A percentile compares a stretch with the other conserved stretches of the same genome.
Evolutionary conservation across 2,888 invertebrate genomes (phyloP).

Genomic region (Philereme transversata): DNA sequence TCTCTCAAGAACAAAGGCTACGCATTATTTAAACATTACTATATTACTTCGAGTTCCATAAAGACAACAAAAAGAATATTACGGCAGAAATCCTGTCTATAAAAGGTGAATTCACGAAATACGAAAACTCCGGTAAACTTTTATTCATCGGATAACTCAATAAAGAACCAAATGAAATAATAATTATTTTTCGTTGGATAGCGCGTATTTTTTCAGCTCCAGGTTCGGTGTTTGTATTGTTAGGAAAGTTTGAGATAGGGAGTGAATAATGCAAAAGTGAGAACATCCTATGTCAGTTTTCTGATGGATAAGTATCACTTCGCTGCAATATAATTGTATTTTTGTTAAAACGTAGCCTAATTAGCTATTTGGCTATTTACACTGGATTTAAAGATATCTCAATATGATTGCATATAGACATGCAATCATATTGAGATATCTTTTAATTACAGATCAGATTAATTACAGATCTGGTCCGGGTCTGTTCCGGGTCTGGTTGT

Average conservation of each 20-base stretch:
- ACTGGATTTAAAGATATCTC: too few relatives aligned
- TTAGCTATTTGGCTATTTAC: too few relatives aligned
- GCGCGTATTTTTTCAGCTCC: slow-evolving; percentile 40
- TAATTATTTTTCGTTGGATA: slow-evolving; percentile 42
- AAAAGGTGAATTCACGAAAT: slow-evolving; percentile 38
- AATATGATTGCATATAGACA: too few relatives aligned
- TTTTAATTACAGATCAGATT: too few relatives aligned
- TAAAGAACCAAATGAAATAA: slow-evolving; percentile 47
- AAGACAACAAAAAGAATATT: slow-evolving; percentile 37
- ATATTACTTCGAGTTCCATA: slow-evolving; percentile 34
- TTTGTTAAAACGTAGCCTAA: too few relatives aligned
- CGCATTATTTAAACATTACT: slow-evolving; percentile 14
- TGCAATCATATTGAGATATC: too few relatives aligned
- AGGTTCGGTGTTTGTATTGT: slow-evolving; percentile 38
- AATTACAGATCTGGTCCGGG: too few relatives aligned
- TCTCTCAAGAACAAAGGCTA: slow-evolving; percentile 20
- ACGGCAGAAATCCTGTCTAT: slow-evolving; percentile 37
- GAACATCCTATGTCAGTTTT: neutral
- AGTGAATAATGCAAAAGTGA: slow-evolving; percentile 42
- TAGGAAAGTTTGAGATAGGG: slow-evolving; percentile 38
- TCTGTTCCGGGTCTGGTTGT: too few relatives aligned
- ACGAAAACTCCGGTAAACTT: slow-evolving; percentile 40
- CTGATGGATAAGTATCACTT: too few relatives aligned
- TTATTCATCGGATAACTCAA: slow-evolving; percentile 40
- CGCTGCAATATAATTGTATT: too few relatives aligned